These are phyloP conservation scores for Alligator sinensis DNA, from an alignment of 2,113 vertebrate genomes.

Conservation along the genomic window DNA sequence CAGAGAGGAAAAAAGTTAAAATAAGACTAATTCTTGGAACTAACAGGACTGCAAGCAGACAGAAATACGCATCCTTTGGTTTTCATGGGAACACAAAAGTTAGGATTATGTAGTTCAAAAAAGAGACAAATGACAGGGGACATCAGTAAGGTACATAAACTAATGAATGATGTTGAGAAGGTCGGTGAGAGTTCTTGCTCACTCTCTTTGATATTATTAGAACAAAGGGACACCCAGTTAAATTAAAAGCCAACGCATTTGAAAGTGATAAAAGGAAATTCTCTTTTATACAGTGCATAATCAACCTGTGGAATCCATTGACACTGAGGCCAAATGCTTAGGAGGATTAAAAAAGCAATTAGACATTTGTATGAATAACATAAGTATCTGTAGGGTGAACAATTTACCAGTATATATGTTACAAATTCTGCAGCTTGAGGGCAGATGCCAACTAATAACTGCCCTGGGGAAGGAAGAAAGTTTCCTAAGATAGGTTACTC, in stretches of 20 bases:
- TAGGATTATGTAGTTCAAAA: neutral
- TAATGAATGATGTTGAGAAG: neutral
- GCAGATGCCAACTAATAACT: neutral
- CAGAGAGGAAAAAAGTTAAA: neutral
- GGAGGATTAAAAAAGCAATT: neutral
- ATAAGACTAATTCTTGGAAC: neutral
- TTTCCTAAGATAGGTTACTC: neutral
- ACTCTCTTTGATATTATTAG: neutral
- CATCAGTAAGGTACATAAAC: neutral
- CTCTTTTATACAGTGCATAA: neutral
- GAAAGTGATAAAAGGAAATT: neutral
- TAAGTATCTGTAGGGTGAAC: neutral
- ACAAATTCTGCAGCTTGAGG: neutral
- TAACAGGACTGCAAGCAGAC: neutral
- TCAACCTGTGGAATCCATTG: neutral
- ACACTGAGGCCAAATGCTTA: neutral
- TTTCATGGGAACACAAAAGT: neutral
- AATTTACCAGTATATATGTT: neutral
- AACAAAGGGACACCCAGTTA: neutral
- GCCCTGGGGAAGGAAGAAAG: neutral
- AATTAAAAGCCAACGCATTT: neutral
- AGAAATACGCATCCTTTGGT: neutral
- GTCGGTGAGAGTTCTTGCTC: neutral
- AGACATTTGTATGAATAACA: neutral
- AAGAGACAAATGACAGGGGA: neutral